Evolutionary conservation across 2,113 vertebrate species (phyloP).

Genomic region (Cnemophilus loriae): DNA sequence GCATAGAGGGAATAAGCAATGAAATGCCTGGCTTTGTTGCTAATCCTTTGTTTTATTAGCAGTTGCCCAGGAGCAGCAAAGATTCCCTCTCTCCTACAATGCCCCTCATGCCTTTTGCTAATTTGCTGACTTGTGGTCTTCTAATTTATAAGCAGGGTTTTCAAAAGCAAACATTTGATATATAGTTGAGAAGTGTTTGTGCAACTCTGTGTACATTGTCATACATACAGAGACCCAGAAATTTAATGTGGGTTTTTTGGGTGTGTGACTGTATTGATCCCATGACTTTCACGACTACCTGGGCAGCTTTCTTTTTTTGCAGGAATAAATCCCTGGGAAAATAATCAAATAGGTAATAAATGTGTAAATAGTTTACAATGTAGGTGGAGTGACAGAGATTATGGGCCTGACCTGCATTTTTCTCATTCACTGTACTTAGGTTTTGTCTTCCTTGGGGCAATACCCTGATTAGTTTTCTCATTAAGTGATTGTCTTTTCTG

Average conservation of each 20-base stretch:
- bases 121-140: background rate
- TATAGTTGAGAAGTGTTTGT: background rate
- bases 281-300: background rate
- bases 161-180: background rate
- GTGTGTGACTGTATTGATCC: background rate
- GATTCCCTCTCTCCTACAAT: background rate
- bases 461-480: background rate
- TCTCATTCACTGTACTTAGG: background rate
- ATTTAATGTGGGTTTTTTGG: background rate
- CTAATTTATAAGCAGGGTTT: background rate
- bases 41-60: slow-evolving; percentile 15
- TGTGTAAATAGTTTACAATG: background rate
- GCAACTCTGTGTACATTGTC: background rate
- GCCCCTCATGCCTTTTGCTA: background rate
- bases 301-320: background rate
- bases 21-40: background rate
- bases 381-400: background rate
- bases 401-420: background rate
- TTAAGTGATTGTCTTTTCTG: background rate
- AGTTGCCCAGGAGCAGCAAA: background rate
- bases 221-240: background rate
- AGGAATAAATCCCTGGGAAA: background rate
- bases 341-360: background rate
- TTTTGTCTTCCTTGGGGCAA: background rate
- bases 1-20: background rate